A percentile compares a stretch with the other conserved stretches of the same genome.
Evolutionary conservation across 2,797 vertebrate species (phyloP).

Genomic region (Acipenser oxyrinchus): DNA sequence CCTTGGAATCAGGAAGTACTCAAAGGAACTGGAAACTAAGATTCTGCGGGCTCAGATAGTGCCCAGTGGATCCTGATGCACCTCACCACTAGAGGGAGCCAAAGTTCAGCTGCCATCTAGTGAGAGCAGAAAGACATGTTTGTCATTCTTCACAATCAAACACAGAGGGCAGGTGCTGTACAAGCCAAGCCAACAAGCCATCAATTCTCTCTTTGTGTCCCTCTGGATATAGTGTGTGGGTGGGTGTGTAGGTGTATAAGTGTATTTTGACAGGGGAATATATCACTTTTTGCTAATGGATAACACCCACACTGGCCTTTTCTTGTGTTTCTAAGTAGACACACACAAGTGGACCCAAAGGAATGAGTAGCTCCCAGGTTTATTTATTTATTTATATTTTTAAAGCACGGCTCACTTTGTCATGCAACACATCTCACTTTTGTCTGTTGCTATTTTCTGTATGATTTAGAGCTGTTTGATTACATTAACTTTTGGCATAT

Average conservation of each 20-base stretch:
- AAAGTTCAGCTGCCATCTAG: background rate
- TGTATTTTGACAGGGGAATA: slow-evolving; percentile 4
- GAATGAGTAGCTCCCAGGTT: background rate
- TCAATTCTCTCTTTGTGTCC: background rate
- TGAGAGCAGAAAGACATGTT: background rate
- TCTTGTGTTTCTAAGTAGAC: background rate
- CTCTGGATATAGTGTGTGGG: background rate
- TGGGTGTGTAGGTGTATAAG: slow-evolving; percentile 12
- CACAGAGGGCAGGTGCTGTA: too few relatives aligned
- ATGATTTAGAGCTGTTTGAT: too few relatives aligned
- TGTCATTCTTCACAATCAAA: background rate
- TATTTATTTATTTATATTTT: too few relatives aligned
- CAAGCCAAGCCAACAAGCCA: background rate
- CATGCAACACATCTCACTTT: too few relatives aligned
- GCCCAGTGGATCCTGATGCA: too few relatives aligned
- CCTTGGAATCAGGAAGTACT: too few relatives aligned
- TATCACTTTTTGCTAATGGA: slow-evolving; percentile 2
- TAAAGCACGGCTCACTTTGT: too few relatives aligned
- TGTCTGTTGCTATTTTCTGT: too few relatives aligned
- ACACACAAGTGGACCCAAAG: background rate
- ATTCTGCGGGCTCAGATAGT: too few relatives aligned
- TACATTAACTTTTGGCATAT: too few relatives aligned
- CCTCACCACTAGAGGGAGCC: too few relatives aligned
- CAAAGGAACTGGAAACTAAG: too few relatives aligned
- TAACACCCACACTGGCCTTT: slow-evolving; percentile 1